A percentile compares a stretch with the other conserved stretches of the same genome.
Evolutionary conservation across 1,140 invertebrate species (phyloP).

Genomic region (Ceratosolen fusciceps): DNA sequence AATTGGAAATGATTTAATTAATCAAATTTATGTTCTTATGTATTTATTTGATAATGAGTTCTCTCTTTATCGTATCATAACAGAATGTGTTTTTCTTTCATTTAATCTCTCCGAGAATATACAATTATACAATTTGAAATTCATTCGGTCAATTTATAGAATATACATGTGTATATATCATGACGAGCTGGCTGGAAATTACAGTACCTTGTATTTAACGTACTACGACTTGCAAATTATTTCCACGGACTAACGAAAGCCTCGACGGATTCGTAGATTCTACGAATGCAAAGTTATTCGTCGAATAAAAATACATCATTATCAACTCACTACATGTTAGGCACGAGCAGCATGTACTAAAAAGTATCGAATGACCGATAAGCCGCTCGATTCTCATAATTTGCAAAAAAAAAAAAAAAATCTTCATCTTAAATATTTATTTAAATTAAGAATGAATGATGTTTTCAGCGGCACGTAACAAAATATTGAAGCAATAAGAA

Average conservation of each 20-base stretch:
- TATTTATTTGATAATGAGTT: background rate
- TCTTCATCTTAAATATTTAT: background rate
- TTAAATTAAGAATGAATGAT: background rate
- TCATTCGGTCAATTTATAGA: background rate
- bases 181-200: background rate
- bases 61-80: background rate
- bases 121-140: background rate
- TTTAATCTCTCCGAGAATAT: background rate
- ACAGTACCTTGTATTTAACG: background rate
- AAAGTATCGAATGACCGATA: background rate
- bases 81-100: background rate
- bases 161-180: background rate
- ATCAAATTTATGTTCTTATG: slow-evolving; percentile 2
- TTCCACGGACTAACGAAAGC: background rate
- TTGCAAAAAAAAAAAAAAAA: background rate
- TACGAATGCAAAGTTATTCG: background rate
- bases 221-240: background rate
- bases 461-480: background rate
- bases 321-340: background rate
- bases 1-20: slow-evolving; percentile 1
- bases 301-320: background rate
- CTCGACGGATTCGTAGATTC: background rate
- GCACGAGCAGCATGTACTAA: background rate
- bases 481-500: background rate
- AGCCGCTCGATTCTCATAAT: background rate